These are phyloP conservation scores for Sepiola atlantica DNA, from an alignment of 2,888 invertebrate genomes.

Conservation along the genomic window DNA sequence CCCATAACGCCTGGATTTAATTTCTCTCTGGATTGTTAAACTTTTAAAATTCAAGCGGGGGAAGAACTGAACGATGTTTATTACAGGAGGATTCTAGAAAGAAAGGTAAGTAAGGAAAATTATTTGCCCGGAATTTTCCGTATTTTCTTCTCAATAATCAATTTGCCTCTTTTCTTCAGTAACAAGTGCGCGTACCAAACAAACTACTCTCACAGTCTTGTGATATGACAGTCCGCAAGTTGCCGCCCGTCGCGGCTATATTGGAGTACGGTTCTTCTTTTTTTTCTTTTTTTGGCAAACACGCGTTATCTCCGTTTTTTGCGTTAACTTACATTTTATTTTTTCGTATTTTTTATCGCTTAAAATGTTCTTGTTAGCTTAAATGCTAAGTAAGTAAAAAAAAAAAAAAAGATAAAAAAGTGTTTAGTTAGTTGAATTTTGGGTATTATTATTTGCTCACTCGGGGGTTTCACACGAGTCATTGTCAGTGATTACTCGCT, in stretches of 20 bases:
- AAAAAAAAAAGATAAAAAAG: too few species aligned
- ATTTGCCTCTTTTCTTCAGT: not conserved
- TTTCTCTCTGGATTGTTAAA: not conserved
- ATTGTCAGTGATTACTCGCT: too few species aligned
- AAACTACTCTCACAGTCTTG: not conserved
- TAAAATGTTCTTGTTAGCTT: not conserved
- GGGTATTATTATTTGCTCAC: not conserved
- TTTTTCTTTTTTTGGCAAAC: not conserved
- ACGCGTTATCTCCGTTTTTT: not conserved
- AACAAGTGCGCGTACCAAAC: not conserved
- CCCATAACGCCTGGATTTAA: not conserved
- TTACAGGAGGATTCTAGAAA: not conserved
- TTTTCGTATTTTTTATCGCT: not conserved
- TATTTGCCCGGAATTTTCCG: not conserved
- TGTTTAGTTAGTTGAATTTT: not conserved
- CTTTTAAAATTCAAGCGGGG: not conserved
- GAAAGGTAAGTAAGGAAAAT: not conserved
- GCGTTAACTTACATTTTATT: not conserved
- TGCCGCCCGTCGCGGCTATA: not conserved
- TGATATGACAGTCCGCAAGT: not conserved
- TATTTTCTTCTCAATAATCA: not conserved
- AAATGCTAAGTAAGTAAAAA: not conserved
- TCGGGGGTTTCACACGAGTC: too few species aligned
- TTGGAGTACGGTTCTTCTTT: not conserved
- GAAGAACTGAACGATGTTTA: not conserved